Evolutionary conservation across 2,113 vertebrate species (phyloP).

Genomic region (Lycaon pictus): DNA sequence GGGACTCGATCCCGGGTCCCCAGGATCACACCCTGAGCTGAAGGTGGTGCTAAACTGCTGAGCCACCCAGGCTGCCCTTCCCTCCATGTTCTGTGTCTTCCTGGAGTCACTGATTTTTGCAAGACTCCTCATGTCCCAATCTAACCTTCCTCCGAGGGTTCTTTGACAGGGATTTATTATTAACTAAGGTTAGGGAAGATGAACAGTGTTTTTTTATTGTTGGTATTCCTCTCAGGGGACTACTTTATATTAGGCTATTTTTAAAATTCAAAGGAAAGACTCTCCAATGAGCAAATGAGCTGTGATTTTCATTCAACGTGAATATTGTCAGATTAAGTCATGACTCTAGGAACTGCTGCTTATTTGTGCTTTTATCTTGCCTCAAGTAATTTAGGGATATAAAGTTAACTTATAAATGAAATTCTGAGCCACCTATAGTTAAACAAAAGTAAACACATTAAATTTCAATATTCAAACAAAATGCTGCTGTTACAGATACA

Average conservation of each 20-base stretch:
- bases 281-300: constrained; percentile 3
- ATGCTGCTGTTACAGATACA: not conserved
- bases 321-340: constrained; percentile 12
- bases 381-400: not conserved
- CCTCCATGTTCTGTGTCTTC: not conserved
- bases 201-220: not conserved
- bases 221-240: not conserved
- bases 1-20: no score
- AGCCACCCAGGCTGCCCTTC: no score
- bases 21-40: no score
- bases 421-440: not conserved
- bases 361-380: not conserved
- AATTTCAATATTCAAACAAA: constrained; percentile 20
- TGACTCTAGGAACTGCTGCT: not conserved
- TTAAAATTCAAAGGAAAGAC: not conserved
- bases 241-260: not conserved
- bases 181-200: not conserved
- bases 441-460: not conserved
- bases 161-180: not conserved
- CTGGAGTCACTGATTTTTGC: not conserved
- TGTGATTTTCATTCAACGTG: constrained; percentile 6
- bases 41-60: no score
- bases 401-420: not conserved
- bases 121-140: not conserved
- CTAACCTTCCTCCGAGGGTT: not conserved